Conservation (phyloP, 1,140 invertebrate genomes). For the Drosophila mauritiana region DNA sequence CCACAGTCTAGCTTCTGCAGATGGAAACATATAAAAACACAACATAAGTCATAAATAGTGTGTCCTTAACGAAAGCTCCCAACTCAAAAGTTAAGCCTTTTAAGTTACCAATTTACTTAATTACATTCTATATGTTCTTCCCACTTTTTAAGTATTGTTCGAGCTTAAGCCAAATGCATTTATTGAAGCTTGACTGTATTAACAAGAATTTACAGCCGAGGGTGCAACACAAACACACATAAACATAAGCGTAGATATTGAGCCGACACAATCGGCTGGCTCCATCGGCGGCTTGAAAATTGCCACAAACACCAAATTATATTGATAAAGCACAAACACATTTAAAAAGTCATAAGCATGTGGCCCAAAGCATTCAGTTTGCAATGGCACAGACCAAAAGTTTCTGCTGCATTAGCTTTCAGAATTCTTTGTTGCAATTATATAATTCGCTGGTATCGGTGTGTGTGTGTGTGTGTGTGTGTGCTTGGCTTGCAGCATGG, state of each 20-base stretch:
- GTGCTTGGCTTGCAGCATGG: conserved; percentile 18
- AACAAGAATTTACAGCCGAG: conserved; percentile 71
- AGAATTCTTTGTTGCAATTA: conserved; percentile 51
- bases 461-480: neutral
- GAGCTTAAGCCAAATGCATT: too few species aligned
- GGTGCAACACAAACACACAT: conserved; percentile 51
- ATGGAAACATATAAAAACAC: neutral
- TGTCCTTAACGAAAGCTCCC: neutral
- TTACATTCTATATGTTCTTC: too few species aligned
- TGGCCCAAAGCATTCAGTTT: conserved; percentile 52
- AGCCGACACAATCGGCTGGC: conserved; percentile 59
- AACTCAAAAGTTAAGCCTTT: too few species aligned
- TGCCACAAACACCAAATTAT: conserved; percentile 74
- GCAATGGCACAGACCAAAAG: conserved; percentile 26
- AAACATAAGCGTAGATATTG: conserved; percentile 24
- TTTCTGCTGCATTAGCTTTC: conserved; percentile 31
- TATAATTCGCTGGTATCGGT: conserved; percentile 8
- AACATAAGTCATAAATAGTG: neutral
- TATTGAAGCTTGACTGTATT: conserved; percentile 12
- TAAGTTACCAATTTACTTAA: too few species aligned
- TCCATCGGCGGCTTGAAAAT: conserved; percentile 65
- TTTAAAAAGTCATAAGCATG: conserved; percentile 70
- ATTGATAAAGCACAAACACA: conserved; percentile 77
- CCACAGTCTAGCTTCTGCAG: conserved; percentile 30
- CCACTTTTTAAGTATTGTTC: too few species aligned